phyloP scores from a whole-genome alignment of 2,797 vertebrate genomes.

The Diplodus puntazzo region DNA sequence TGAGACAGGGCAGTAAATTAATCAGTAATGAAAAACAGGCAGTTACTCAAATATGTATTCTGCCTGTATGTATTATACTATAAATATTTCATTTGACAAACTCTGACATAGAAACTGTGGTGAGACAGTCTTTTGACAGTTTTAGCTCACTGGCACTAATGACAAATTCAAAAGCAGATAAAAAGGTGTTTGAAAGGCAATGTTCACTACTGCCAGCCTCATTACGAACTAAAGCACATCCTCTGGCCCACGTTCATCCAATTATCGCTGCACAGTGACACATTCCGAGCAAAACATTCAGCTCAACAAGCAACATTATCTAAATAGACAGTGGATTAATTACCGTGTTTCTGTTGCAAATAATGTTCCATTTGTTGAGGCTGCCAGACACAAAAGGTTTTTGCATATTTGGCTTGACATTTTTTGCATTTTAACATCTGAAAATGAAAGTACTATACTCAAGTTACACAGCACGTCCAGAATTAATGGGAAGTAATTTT shows the following conservation, averaged over 20 bases:
- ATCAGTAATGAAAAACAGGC: background rate
- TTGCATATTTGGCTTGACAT: background rate
- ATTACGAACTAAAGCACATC: conserved; percentile 20
- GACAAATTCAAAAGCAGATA: background rate
- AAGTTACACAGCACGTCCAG: background rate
- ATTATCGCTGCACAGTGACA: conserved; percentile 17
- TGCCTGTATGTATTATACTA: conserved; percentile 5
- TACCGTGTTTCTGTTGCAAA: conserved; percentile 13
- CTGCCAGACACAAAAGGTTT: background rate
- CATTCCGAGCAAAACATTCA: conserved; percentile 11
- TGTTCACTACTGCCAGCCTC: conserved; percentile 2
- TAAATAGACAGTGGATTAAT: conserved; percentile 25
- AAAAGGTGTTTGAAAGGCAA: conserved; percentile 1
- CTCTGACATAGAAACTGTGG: background rate
- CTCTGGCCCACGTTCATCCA: conserved; percentile 24
- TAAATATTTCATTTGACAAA: conserved; percentile 5
- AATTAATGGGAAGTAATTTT: conserved; percentile 3
- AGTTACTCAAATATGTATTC: background rate
- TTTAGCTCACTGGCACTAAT: background rate
- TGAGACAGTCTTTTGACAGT: background rate
- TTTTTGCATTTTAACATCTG: background rate
- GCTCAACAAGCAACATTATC: conserved; percentile 25
- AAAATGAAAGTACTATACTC: background rate
- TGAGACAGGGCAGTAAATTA: background rate
- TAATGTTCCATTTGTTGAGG: background rate